These are phyloP conservation scores for Leucopsar rothschildi DNA, from an alignment of 2,113 vertebrate genomes.

Conservation along the genomic window DNA sequence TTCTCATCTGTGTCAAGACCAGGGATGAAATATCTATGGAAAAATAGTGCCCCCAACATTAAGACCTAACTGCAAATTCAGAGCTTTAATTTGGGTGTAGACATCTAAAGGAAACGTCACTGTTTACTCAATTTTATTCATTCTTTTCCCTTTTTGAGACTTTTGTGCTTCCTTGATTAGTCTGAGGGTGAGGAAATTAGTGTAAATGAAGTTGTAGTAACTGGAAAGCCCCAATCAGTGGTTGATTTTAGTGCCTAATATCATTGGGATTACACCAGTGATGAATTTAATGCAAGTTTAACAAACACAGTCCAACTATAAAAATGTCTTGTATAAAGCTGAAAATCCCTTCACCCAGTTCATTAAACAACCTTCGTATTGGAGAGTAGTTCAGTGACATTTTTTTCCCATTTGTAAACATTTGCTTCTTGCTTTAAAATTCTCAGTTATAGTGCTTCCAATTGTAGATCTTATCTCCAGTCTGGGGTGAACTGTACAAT, in stretches of 20 bases:
- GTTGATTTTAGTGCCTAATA: background rate
- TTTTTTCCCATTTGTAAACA: background rate
- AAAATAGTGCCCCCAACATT: background rate
- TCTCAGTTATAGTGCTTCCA: background rate
- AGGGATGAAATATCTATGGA: background rate
- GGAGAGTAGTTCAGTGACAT: background rate
- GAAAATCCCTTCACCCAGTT: background rate
- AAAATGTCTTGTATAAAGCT: background rate
- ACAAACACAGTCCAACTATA: background rate
- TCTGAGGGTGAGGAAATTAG: background rate
- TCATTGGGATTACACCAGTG: background rate
- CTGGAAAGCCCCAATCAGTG: background rate
- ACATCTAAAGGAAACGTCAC: background rate
- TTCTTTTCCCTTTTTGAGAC: background rate
- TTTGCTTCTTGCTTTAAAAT: background rate
- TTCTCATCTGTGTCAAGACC: background rate
- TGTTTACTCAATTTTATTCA: background rate
- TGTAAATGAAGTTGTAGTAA: background rate
- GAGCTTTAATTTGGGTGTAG: background rate
- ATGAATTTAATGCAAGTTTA: background rate
- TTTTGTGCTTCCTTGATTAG: background rate
- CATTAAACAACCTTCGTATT: background rate
- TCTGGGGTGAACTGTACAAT: background rate
- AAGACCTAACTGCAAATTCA: background rate
- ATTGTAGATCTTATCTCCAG: background rate